phyloP scores from a whole-genome alignment of 2,797 vertebrate species.

The Tapirus indicus region DNA sequence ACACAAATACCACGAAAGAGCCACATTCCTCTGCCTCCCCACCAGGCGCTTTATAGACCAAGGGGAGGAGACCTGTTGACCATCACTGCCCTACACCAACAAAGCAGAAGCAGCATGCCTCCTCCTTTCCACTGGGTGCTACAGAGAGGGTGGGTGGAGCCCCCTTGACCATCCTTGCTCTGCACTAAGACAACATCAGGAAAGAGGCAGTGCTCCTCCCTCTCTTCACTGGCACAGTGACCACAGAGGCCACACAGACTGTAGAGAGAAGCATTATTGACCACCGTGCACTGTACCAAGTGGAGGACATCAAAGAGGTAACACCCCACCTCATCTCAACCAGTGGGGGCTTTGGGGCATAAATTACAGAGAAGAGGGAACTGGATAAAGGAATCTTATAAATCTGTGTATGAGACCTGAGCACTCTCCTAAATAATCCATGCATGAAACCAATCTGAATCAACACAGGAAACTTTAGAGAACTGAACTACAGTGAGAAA shows the following conservation, averaged over 20 bases:
- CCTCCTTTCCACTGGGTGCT: fast-evolving
- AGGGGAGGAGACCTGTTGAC: not conserved
- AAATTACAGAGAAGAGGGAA: not conserved
- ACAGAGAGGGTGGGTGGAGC: not conserved
- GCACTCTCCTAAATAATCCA: not conserved
- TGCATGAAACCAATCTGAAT: not conserved
- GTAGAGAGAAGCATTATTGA: not conserved
- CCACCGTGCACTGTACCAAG: not conserved
- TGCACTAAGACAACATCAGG: not conserved
- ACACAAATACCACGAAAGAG: not conserved
- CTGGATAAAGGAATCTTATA: not conserved
- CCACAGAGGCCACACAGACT: not conserved
- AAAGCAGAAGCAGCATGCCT: not conserved
- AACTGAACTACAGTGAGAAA: not conserved
- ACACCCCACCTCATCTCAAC: not conserved
- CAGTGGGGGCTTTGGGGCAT: too few relatives aligned
- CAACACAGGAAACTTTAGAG: not conserved
- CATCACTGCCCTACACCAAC: not conserved
- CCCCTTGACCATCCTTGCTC: too few relatives aligned
- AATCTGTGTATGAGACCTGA: not conserved
- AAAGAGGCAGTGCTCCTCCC: not conserved
- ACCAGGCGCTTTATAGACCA: not conserved
- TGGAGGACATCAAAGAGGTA: not conserved
- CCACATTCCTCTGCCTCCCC: not conserved
- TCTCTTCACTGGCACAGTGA: not conserved